Conservation (phyloP, 2,113 vertebrate species). For the Columba livia region DNA sequence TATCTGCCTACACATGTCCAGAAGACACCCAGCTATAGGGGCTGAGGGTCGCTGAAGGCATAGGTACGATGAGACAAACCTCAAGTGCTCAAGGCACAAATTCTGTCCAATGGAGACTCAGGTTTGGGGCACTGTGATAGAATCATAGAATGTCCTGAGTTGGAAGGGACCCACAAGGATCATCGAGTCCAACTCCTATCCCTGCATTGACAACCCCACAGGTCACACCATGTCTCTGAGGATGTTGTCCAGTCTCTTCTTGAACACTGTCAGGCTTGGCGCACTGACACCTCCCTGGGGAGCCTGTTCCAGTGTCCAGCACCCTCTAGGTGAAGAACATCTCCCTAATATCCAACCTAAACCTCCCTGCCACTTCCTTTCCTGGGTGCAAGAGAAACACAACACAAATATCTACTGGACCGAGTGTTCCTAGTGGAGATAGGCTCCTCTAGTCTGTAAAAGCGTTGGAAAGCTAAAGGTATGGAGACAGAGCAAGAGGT, state of each 20-base stretch:
- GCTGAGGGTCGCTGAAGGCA: not conserved
- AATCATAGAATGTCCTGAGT: no score
- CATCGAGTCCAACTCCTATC: no score
- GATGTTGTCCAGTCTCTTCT: no score
- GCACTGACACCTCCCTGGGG: no score
- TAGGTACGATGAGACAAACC: fast-evolving
- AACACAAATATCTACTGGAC: not conserved
- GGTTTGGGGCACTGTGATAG: not conserved
- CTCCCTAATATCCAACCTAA: no score
- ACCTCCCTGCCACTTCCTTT: no score
- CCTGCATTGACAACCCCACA: no score
- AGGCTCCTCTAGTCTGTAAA: not conserved
- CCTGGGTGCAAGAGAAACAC: not conserved
- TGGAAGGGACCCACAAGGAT: no score
- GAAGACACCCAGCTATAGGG: not conserved
- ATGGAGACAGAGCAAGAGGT: not conserved
- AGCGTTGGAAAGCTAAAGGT: not conserved
- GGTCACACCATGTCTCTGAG: no score
- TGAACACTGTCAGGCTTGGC: no score
- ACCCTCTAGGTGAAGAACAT: no score
- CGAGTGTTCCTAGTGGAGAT: not conserved
- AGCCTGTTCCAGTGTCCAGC: no score
- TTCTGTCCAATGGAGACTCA: fast-evolving
- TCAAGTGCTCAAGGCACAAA: not conserved
- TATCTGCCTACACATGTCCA: not conserved